Evolutionary conservation across 2,797 vertebrate genomes (phyloP), one percentile per base, ranked within the genome.

Genomic region (Helicolenus hilgendorfi): DNA sequence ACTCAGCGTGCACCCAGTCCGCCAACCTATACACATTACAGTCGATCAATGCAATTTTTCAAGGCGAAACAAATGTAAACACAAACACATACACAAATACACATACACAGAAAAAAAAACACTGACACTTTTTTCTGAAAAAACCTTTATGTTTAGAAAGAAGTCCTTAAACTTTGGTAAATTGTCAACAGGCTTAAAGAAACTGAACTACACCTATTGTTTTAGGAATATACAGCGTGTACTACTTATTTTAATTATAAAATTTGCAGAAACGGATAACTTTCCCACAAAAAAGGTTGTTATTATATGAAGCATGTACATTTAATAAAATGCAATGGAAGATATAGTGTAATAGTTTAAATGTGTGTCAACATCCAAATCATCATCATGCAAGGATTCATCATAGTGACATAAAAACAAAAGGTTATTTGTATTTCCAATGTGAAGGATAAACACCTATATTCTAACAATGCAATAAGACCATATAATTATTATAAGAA

Each of bases 1-100:
- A 71, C 49, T 68, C 76, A 24, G 81, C 79, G 11, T 13, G 45
- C 11, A 45, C 7, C 29, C 33, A 20, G 33, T 82, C 56, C 22
- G 38, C 72, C 35, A 56, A 76, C 55, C 81, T 74, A 59, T 77
- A 65, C 33, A 64, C 24, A 24, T 64, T 38, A 72, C 29, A 20
- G 24, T 41, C 1, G 35, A 85, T 87, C 72, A 22, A 76, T 89
- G 77, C 11, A 10, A 22, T 36, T 7, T 38, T 78, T 71, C 13
- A 2, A 75, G 38, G 49, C 20, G 55, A 75, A 76, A 72, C 59
- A 73, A 29, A 41, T 62, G 26, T 36, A 49, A 83, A 72, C 45
- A 59, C 18, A 56, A 14, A 56, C 5, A 7, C 29, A 24, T 11
- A 24, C 18, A 67, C 1, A 33, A 53, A 73, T 11, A 70, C 1